These are phyloP conservation scores for Pygathrix nemaeus DNA, from an alignment of 2,113 vertebrate genomes.

Conservation along the genomic window DNA sequence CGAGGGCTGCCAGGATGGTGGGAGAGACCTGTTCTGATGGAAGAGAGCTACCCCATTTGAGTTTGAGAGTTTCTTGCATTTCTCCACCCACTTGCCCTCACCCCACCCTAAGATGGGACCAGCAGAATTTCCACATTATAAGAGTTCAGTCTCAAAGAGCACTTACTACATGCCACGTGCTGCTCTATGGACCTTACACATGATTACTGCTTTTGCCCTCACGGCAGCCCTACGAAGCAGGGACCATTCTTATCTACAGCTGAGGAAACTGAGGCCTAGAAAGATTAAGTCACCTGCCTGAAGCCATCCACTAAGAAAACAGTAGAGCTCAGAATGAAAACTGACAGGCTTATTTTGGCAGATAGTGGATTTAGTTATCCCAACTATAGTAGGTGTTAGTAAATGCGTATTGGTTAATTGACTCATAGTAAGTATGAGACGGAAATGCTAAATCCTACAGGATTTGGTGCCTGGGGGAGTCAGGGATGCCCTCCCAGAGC, in stretches of 20 bases:
- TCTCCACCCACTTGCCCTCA: fast-evolving
- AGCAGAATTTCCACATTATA: neutral
- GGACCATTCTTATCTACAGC: neutral
- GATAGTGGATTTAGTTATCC: neutral
- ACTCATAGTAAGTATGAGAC: neutral
- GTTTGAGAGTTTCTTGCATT: neutral
- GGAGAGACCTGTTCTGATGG: neutral
- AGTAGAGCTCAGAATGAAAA: neutral
- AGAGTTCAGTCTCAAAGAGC: neutral
- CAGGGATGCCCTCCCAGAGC: neutral
- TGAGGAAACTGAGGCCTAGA: neutral
- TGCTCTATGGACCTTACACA: neutral
- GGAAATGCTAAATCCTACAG: neutral
- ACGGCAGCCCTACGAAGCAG: neutral
- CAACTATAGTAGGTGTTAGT: neutral
- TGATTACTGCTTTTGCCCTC: neutral
- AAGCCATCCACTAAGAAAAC: neutral
- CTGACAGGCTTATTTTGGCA: neutral
- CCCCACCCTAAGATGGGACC: neutral
- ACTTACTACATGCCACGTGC: neutral
- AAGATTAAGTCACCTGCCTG: neutral
- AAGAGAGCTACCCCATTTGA: neutral
- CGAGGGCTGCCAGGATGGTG: neutral
- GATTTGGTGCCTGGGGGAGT: neutral
- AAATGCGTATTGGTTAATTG: neutral